Percentiles rank a stretch among this genome's conserved stretches.
phyloP scores from a whole-genome alignment of 1,140 invertebrate species.

The Holotrichia oblita region DNA sequence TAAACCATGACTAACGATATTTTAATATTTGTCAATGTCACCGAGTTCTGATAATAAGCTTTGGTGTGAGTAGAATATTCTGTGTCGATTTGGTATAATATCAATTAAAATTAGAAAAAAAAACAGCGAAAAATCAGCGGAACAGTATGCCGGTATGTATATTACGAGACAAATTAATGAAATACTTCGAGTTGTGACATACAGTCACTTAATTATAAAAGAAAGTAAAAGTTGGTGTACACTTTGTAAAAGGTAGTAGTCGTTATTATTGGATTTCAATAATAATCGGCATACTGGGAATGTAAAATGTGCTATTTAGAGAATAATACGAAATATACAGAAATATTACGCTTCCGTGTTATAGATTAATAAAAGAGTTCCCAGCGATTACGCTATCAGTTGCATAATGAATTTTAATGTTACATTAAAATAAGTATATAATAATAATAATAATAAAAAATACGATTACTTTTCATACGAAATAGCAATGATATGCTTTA shows the following conservation, averaged over 20 bases:
- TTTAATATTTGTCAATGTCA: not conserved
- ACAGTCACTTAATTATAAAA: constrained; percentile 30
- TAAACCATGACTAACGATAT: not conserved
- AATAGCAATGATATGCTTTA: too few relatives aligned
- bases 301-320: not conserved
- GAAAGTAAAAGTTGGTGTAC: not conserved
- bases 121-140: not conserved
- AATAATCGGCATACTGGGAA: not conserved
- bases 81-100: not conserved
- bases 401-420: not conserved
- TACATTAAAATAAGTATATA: too few relatives aligned
- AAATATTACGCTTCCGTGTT: not conserved
- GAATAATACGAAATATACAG: not conserved
- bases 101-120: not conserved
- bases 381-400: not conserved
- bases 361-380: not conserved
- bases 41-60: not conserved
- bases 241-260: not conserved
- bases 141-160: not conserved
- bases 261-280: not conserved
- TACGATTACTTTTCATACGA: too few relatives aligned
- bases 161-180: not conserved
- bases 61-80: not conserved
- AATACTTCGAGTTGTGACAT: not conserved
- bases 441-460: too few relatives aligned